phyloP scores from a whole-genome alignment of 2,888 invertebrate species.

The Timandra comae region DNA sequence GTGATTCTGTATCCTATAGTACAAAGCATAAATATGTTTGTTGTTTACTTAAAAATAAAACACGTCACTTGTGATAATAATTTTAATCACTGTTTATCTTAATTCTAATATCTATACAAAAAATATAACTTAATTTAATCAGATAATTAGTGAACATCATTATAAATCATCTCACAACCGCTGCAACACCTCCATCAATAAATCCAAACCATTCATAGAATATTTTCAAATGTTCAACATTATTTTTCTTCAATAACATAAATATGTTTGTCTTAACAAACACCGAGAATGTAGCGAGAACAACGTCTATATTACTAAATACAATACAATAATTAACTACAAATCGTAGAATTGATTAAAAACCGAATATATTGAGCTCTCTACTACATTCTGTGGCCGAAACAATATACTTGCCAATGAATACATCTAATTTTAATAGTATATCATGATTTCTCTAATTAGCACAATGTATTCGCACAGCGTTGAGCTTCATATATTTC shows the following conservation, averaged over 20 bases:
- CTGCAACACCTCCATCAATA: slow-evolving; percentile 65
- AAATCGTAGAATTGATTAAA: slow-evolving; percentile 11
- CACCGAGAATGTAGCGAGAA: slow-evolving; percentile 27
- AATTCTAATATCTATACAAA: slow-evolving; percentile 72
- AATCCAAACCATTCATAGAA: slow-evolving; percentile 59
- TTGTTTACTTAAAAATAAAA: slow-evolving; percentile 19
- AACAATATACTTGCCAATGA: slow-evolving; percentile 4
- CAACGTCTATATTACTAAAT: slow-evolving; percentile 8
- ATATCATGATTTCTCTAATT: not conserved
- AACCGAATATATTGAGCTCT: slow-evolving; percentile 11
- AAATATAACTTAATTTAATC: slow-evolving; percentile 74
- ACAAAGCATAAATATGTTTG: too few relatives aligned
- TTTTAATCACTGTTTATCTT: slow-evolving; percentile 69
- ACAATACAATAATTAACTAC: slow-evolving; percentile 16
- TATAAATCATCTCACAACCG: slow-evolving; percentile 76
- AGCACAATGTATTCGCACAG: slow-evolving; percentile 3
- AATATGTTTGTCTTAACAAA: slow-evolving; percentile 33
- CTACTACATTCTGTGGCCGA: slow-evolving; percentile 21
- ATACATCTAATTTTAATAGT: too few relatives aligned
- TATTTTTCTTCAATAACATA: slow-evolving; percentile 37
- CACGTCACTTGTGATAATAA: slow-evolving; percentile 50
- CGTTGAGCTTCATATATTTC: slow-evolving; percentile 10
- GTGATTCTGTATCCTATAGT: too few relatives aligned
- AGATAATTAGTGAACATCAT: slow-evolving; percentile 74
- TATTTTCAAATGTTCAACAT: slow-evolving; percentile 54